A percentile compares a stretch with the other conserved stretches of the same genome.
These are phyloP conservation scores for Deroplatys truncata DNA, from an alignment of 2,888 invertebrate species.

Conservation along the genomic window DNA sequence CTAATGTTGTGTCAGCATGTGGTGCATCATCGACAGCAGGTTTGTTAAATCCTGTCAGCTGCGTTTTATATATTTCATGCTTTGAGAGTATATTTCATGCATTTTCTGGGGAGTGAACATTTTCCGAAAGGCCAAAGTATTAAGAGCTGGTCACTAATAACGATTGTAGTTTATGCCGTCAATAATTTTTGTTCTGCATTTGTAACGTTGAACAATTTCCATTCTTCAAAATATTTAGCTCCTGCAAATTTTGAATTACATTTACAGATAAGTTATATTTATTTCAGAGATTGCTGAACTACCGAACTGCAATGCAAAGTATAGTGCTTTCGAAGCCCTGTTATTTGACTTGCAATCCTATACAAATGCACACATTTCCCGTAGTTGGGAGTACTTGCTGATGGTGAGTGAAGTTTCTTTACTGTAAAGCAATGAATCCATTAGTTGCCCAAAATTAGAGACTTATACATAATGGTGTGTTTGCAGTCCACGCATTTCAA, in stretches of 20 bases:
- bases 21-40: slow-evolving; percentile 40
- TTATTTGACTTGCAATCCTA: slow-evolving; percentile 48
- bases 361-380: slow-evolving; percentile 61
- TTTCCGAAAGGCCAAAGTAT: too few species aligned
- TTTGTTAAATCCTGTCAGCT: not conserved
- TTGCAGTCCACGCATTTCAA: slow-evolving; percentile 64
- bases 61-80: too few species aligned
- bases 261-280: not conserved
- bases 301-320: slow-evolving; percentile 59
- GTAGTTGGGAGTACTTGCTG: slow-evolving; percentile 72
- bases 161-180: too few species aligned
- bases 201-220: too few species aligned
- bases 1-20: slow-evolving; percentile 55
- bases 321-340: slow-evolving; percentile 52
- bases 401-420: slow-evolving; percentile 43
- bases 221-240: too few species aligned
- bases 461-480: not conserved
- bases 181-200: too few species aligned
- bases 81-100: too few species aligned
- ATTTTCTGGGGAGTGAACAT: too few species aligned
- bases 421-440: too few species aligned
- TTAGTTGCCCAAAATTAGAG: too few species aligned
- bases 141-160: too few species aligned
- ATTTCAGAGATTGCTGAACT: slow-evolving; percentile 5
- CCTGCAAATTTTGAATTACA: too few species aligned